Evolutionary conservation across 2,888 invertebrate species (phyloP).

Genomic region (Xylophagus ater): DNA sequence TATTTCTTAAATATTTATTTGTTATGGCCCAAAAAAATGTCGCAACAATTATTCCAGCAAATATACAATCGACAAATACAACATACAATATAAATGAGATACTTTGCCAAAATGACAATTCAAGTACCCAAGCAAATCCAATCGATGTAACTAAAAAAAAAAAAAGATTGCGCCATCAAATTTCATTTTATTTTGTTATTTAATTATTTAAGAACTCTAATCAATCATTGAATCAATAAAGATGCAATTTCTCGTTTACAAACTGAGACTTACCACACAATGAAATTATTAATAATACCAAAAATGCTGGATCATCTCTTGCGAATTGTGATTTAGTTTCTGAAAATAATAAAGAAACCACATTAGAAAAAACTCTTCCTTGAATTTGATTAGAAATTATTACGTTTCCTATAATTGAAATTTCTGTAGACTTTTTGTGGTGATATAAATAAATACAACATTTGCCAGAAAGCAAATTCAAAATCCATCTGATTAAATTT

Average conservation of each 20-base stretch:
- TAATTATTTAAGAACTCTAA: background rate
- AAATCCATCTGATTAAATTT: slow-evolving; percentile 99
- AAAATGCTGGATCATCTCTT: slow-evolving; percentile 95
- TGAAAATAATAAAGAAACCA: slow-evolving; percentile 39
- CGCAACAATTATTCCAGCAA: slow-evolving; percentile 74
- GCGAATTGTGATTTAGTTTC: slow-evolving; percentile 98
- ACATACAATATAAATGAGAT: slow-evolving; percentile 81
- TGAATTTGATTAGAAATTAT: slow-evolving; percentile 20
- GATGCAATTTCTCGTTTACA: background rate
- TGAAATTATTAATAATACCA: slow-evolving; percentile 80
- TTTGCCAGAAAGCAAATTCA: slow-evolving; percentile 99
- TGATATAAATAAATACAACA: slow-evolving; percentile 85
- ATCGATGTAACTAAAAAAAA: slow-evolving; percentile 70
- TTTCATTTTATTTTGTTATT: background rate
- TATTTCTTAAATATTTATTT: slow-evolving; percentile 34
- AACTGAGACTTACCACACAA: slow-evolving; percentile 49
- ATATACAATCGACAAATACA: slow-evolving; percentile 88
- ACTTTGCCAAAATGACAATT: slow-evolving; percentile 56
- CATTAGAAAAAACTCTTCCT: background rate
- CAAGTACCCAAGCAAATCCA: slow-evolving; percentile 71
- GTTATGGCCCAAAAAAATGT: slow-evolving; percentile 74
- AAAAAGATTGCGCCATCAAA: slow-evolving; percentile 8
- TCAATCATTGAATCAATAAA: background rate
- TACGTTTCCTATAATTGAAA: slow-evolving; percentile 95
- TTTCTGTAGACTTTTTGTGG: slow-evolving; percentile 97